Base-by-base conservation (phyloP, 1,140 invertebrate species). In the Wasmannia auropunctata region DNA sequence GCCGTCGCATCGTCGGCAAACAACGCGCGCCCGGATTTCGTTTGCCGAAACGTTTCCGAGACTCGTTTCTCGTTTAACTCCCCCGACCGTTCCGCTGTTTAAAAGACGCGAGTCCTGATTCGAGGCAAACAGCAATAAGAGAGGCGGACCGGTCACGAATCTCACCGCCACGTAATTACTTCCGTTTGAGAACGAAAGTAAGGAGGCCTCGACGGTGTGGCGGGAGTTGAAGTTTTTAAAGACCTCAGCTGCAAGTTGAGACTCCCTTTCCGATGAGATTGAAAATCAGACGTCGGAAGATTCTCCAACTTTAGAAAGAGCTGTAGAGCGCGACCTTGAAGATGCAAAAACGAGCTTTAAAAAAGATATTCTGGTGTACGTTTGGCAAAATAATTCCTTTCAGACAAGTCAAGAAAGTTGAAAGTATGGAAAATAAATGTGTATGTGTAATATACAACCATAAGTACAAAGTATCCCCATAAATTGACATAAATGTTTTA, bases 111-210 rank as follows among this genome's bases (percentile, higher is more conserved):
- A 37, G 46, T 51, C 22, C 22, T 14, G 49, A 83, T 72, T 72
- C 79, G 51, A 58, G 51, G 51, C 67, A 46, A 83, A 72, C 31
- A 28, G 62, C 16, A 79, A 79, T 67, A 79, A 67, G 31, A 79
- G 60, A 65, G n/a, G 43, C 43, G 60, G 67, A 37, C 43, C 37
- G 31, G 62, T 67, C 60, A 67, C 60, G 31, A 79, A 40, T 22
- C 37, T 46, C 31, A 51, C 19, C 62, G 31, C 31, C 16, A 22
- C 31, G 46, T 80, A 54, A 80, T 80, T 69, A 40, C 34, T 69
- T 69, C 77, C 34, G 62, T 69, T 80, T 54, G 46, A 69, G n/a
- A 67, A 54, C 22, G 46, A 25, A 69, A 63, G 19, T 46, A 46
- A 79, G 31, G 37, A 69, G 16, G 1, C 2, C 2, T 11, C 16